Percentiles rank a stretch among this genome's conserved stretches.
phyloP scores from a whole-genome alignment of 2,888 invertebrate species.

The Andrena praecox region DNA sequence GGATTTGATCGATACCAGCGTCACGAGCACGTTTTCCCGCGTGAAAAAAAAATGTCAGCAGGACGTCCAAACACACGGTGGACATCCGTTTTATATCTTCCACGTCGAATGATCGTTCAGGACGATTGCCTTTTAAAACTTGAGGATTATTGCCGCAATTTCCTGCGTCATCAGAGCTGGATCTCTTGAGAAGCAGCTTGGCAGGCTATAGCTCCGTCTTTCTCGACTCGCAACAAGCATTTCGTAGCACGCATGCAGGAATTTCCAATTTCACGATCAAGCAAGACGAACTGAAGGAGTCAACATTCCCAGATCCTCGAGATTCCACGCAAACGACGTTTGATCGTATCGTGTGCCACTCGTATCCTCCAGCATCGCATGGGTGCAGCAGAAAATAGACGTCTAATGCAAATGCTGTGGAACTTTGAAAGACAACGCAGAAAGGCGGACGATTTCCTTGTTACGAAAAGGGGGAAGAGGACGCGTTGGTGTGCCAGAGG shows the following conservation, averaged over 20 bases:
- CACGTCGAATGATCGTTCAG: too few relatives aligned
- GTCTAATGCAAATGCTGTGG: conserved; percentile 40
- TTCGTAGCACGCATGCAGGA: too few relatives aligned
- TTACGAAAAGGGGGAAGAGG: too few relatives aligned
- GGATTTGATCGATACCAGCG: conserved; percentile 10
- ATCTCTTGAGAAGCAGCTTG: too few relatives aligned
- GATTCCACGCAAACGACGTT: background rate
- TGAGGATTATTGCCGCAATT: too few relatives aligned
- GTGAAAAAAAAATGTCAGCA: background rate
- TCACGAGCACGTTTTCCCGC: background rate
- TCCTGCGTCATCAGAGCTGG: too few relatives aligned
- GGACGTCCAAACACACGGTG: background rate
- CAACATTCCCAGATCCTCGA: background rate
- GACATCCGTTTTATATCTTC: background rate
- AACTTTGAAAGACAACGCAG: background rate
- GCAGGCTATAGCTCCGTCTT: too few relatives aligned
- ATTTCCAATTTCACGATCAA: background rate
- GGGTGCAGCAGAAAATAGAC: background rate
- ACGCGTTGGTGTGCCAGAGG: background rate
- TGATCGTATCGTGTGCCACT: background rate
- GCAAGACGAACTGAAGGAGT: background rate
- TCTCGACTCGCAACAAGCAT: too few relatives aligned
- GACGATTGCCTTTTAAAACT: too few relatives aligned
- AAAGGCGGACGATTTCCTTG: background rate
- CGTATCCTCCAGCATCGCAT: background rate